phyloP scores from a whole-genome alignment of 2,797 vertebrate species.

The Leptatherina wallacei region DNA sequence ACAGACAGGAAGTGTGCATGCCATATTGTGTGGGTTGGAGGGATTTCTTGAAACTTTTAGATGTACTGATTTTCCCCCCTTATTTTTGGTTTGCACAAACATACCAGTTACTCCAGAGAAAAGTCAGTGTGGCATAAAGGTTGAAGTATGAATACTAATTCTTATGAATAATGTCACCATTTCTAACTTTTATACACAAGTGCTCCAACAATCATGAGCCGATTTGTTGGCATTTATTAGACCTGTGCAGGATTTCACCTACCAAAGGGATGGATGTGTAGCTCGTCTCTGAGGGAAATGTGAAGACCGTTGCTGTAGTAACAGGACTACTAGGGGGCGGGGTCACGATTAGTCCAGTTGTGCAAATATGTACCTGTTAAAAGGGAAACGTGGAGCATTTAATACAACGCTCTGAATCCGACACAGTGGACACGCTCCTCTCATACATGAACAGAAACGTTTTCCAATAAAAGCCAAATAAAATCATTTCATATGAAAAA shows the following conservation, averaged over 20 bases:
- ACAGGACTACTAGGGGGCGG: slow-evolving; percentile 97
- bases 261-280: slow-evolving; percentile 87
- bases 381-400: slow-evolving; percentile 35
- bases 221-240: not conserved
- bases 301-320: slow-evolving; percentile 93
- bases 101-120: not conserved
- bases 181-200: not conserved
- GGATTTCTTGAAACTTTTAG: slow-evolving; percentile 61
- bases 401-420: slow-evolving; percentile 5
- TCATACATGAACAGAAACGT: slow-evolving; percentile 6
- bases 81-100: not conserved
- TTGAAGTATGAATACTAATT: not conserved
- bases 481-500: not conserved
- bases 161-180: not conserved
- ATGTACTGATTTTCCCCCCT: slow-evolving; percentile 1
- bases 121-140: not conserved
- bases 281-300: slow-evolving; percentile 91
- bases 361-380: slow-evolving; percentile 96
- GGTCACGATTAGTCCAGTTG: slow-evolving; percentile 95
- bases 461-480: not conserved
- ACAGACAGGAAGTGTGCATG: slow-evolving; percentile 66
- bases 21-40: slow-evolving; percentile 54
- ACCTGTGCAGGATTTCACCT: slow-evolving; percentile 43
- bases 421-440: not conserved
- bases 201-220: not conserved